Base-by-base conservation (phyloP, 2,113 vertebrate species). In the Hucho hucho region DNA sequence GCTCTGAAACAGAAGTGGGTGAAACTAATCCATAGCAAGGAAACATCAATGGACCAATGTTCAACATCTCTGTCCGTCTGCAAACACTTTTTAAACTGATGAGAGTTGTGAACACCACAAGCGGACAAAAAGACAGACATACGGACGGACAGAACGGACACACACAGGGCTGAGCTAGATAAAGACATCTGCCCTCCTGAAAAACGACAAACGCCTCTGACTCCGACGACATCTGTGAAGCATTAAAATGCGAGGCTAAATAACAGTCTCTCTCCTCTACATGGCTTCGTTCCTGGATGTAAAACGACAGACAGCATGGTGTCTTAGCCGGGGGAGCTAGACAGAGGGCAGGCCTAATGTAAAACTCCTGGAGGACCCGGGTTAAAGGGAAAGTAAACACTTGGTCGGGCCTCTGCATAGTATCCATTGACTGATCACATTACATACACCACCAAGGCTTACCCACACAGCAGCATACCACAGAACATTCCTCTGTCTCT, bases 361-460 rank as follows among this genome's bases (percentile, higher is more conserved):
- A 75, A 84, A 90, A 83, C 77, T 75, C 80, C 84, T 84, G 81
- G 70, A 73, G 80, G 32, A n/a, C 63, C 14, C 14, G 13, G 59
- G 61, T 53, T 26, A 26, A 26, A 77, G 37, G 63, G 9, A 2
- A 70, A 53, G 69, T 6, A 70, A 32, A 65, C 13, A 11, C 28
- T 16, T n/a, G 18, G 58, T 9, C 58, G 24, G n/a, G n/a, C 14
- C 53, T 56, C 53, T 56, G 20, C 49, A 22, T 9, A n/a, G n/a
- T 22, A n/a, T 58, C 13, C 5, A 72, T 25, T 32, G 1, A 43
- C 56, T 72, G 58, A 76, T 43, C 49, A 18, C 53, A 72, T 47
- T 18, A 18, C 58, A 75, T 18, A n/a, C 58, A 75, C 18, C 61
- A 72, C 43, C 7, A 16, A 24, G 61, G 32, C 28, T 43, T 32